Evolutionary conservation across 1,140 invertebrate genomes (phyloP).

Genomic region (Chionoecetes opilio): DNA sequence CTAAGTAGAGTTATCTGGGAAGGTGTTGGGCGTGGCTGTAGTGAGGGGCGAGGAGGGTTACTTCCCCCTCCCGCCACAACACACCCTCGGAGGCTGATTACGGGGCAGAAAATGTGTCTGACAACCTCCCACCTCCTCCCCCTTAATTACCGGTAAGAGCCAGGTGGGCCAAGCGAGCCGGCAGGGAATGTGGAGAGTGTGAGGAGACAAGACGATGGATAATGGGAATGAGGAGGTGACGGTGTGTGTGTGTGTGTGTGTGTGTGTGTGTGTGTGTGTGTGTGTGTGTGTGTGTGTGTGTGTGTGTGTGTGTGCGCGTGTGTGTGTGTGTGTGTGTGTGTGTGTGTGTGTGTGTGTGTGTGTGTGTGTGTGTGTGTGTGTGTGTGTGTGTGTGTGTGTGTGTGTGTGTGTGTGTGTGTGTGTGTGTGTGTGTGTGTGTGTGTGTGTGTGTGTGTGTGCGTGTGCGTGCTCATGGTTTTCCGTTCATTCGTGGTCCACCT

Average conservation of each 20-base stretch:
- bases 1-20: neutral
- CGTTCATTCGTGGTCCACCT: neutral
- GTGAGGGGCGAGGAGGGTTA: neutral
- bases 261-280: constrained; percentile 27
- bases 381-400: neutral
- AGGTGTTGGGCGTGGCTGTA: neutral
- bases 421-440: constrained; percentile 27
- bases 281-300: constrained; percentile 27
- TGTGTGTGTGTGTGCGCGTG: constrained; percentile 25
- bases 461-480: neutral
- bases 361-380: constrained; percentile 27
- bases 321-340: constrained; percentile 16
- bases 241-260: neutral
- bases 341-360: constrained; percentile 27
- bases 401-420: neutral
- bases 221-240: neutral
- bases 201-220: neutral
- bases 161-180: neutral
- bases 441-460: constrained; percentile 25
- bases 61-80: neutral
- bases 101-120: neutral
- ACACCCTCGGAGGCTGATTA: neutral
- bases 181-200: neutral
- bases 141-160: neutral
- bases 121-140: constrained; percentile 1